phyloP scores from a whole-genome alignment of 2,888 invertebrate species.

The Choreutis nemorana region DNA sequence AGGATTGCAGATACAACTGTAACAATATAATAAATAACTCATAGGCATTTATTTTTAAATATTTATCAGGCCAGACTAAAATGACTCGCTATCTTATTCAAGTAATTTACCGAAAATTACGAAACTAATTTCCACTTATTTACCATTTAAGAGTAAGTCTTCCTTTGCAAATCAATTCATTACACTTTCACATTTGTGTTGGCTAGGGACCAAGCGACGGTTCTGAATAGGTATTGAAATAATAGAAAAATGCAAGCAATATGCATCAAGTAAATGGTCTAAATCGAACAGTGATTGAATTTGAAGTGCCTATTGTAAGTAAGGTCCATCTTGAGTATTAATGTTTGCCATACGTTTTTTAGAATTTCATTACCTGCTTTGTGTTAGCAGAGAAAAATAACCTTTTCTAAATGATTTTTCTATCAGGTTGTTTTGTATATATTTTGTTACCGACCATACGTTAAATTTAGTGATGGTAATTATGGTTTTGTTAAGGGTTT shows the following conservation, averaged over 20 bases:
- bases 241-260: too few relatives aligned
- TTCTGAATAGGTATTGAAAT: too few relatives aligned
- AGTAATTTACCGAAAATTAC: too few relatives aligned
- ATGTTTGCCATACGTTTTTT: conserved; percentile 29
- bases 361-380: conserved; percentile 3
- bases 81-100: too few relatives aligned
- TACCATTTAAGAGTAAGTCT: too few relatives aligned
- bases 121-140: too few relatives aligned
- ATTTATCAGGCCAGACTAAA: too few relatives aligned
- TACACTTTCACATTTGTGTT: neutral
- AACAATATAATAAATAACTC: too few relatives aligned
- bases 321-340: conserved; percentile 19
- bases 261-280: too few relatives aligned
- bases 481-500: conserved; percentile 35
- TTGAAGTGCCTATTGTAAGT: conserved; percentile 41
- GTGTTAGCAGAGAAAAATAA: neutral
- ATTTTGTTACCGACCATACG: conserved; percentile 49
- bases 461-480: conserved; percentile 27
- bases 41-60: too few relatives aligned
- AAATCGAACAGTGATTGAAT: conserved; percentile 1
- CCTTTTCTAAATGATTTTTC: conserved; percentile 7
- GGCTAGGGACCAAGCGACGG: too few relatives aligned
- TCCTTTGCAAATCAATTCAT: neutral
- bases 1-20: too few relatives aligned
- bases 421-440: conserved; percentile 23